Base-by-base conservation (phyloP, 2,888 invertebrate genomes). In the Agrochola circellaris region DNA sequence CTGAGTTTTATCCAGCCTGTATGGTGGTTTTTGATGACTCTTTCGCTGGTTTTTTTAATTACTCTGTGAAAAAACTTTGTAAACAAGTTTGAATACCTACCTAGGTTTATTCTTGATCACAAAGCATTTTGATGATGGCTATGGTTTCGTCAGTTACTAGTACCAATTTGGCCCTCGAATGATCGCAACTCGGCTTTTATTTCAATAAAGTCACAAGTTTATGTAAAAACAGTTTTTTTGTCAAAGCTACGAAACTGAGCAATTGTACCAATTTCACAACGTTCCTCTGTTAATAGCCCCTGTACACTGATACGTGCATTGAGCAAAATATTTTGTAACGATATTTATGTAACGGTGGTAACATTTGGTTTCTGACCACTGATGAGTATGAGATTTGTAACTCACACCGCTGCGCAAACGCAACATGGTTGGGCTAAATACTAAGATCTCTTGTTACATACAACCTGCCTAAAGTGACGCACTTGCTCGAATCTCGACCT, bases 241-340 rank as follows among this genome's bases (percentile, higher is more conserved):
- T 79, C 85, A 78, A 70, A 85, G 85, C 87, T 81, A 87, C 79
- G 84, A 87, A 90, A 89, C 83, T 58, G 73, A 83, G 85, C 89
- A 90, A 90, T 75, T 86, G 88, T 84, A 86, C 90, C 83, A 90
- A 90, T 95, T 95, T 93, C 94, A 89, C 89, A 94, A 95, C 79
- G 64, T 85, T 77, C 85, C 77, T 85, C 88, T 88, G 90, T 92
- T 94, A 93, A 90, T 90, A 90, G 84, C 72, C 82, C 77, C 81
- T 78, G 84, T 88, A 85, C 87, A 87, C 84, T 90, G 90, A 92
- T 92, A 93, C 89, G 87, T 89, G 90, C 80, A 89, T 93, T 93
- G 91, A 87, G 93, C 90, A 93, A 94, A 93, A 91, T 90, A 92
- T 95, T 95, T 94, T 91, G 94, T 91, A 95, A 95, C 77, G 64